These are phyloP conservation scores for Calonectris borealis DNA, from an alignment of 2,113 vertebrate species.

Conservation along the genomic window DNA sequence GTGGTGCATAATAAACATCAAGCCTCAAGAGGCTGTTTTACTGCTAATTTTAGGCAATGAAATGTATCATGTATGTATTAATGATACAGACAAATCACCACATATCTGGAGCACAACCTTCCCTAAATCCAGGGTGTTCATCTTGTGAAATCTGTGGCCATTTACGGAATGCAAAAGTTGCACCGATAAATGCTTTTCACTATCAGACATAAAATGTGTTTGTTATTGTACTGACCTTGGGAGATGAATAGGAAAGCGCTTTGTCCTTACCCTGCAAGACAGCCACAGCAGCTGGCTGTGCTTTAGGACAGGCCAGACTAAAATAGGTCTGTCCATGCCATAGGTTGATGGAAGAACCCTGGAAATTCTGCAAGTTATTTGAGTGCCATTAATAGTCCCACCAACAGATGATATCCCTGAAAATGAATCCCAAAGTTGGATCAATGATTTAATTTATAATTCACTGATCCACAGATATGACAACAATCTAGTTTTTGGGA, in stretches of 20 bases:
- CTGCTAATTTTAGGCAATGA: conserved; percentile 26
- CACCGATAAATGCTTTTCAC: conserved; percentile 11
- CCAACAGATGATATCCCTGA: neutral
- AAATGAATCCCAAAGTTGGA: neutral
- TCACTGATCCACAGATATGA: neutral
- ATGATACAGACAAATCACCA: neutral
- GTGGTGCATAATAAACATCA: conserved; percentile 18
- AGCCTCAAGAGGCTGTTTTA: neutral
- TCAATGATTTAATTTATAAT: neutral
- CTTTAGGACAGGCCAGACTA: conserved; percentile 43
- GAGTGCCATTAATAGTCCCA: neutral
- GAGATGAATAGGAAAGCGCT: neutral
- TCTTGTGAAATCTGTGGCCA: neutral
- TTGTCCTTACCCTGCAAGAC: conserved; percentile 30
- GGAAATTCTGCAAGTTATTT: neutral
- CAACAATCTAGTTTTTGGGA: neutral
- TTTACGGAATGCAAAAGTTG: neutral
- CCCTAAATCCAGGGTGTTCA: neutral
- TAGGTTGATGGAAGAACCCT: neutral
- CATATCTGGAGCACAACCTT: neutral
- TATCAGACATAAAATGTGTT: conserved; percentile 11
- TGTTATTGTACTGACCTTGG: conserved; percentile 59
- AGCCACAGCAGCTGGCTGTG: conserved; percentile 46
- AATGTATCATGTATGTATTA: neutral
- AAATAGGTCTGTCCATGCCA: conserved; percentile 43